Conservation (phyloP, 2,113 vertebrate genomes). For the Heteronetta atricapilla region DNA sequence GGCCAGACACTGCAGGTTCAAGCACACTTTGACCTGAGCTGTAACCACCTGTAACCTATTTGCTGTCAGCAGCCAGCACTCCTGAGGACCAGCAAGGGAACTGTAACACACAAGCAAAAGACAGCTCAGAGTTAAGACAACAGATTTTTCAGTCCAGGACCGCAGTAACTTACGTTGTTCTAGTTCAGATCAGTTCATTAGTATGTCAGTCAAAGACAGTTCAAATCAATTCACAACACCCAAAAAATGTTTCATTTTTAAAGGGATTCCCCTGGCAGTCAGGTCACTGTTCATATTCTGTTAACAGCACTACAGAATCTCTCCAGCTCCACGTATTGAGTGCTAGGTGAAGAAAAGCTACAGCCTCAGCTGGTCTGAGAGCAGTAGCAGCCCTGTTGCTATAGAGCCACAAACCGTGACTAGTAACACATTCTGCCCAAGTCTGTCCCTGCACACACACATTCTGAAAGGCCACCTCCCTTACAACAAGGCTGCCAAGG, state of each 20-base stretch:
- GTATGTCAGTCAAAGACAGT: background rate
- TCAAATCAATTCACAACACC: background rate
- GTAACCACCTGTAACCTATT: conserved; percentile 87
- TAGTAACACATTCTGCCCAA: background rate
- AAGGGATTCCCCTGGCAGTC: background rate
- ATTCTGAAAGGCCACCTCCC: background rate
- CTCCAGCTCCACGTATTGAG: background rate
- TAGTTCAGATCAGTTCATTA: background rate
- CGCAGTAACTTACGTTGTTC: background rate
- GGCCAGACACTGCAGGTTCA: conserved; percentile 90
- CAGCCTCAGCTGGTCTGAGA: background rate
- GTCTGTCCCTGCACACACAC: background rate
- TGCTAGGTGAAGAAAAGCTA: background rate
- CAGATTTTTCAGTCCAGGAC: background rate
- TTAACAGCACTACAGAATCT: background rate
- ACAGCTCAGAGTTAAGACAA: background rate
- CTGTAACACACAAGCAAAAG: conserved; percentile 70
- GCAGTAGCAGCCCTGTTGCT: background rate
- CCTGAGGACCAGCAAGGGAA: conserved; percentile 88
- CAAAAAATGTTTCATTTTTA: background rate
- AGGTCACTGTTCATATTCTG: background rate
- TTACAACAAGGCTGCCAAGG: background rate
- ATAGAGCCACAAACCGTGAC: background rate
- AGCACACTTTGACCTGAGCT: conserved; percentile 92
- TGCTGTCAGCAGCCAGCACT: conserved; percentile 94